These are phyloP conservation scores for Pseudois nayaur DNA, from an alignment of 2,113 vertebrate species.

Conservation along the genomic window DNA sequence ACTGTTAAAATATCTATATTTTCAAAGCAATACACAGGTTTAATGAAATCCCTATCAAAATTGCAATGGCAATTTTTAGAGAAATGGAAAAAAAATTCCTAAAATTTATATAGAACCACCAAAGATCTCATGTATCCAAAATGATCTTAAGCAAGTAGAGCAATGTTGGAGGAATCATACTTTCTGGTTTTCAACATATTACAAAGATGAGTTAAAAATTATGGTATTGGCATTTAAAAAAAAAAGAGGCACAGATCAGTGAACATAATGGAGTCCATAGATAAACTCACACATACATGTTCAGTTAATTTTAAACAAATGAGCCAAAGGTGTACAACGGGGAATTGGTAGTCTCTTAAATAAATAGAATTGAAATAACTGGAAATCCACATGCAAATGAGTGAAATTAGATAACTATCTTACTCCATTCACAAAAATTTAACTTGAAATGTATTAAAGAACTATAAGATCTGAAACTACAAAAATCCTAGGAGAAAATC, in stretches of 20 bases:
- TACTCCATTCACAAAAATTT: background rate
- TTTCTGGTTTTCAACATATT: background rate
- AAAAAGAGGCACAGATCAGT: background rate
- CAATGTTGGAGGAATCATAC: background rate
- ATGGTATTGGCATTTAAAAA: background rate
- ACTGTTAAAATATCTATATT: background rate
- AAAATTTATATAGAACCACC: background rate
- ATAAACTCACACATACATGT: background rate
- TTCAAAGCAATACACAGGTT: background rate
- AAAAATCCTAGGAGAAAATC: background rate
- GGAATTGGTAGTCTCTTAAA: background rate
- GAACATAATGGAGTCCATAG: background rate
- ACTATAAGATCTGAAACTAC: background rate
- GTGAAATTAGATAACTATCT: background rate
- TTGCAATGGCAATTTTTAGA: background rate
- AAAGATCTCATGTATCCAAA: background rate
- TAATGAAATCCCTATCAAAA: background rate
- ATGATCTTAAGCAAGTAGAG: background rate
- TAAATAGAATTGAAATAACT: background rate
- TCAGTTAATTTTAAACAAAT: background rate
- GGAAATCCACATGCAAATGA: background rate
- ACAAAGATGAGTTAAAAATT: background rate
- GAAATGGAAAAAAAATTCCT: background rate
- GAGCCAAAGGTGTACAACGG: background rate
- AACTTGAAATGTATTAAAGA: background rate